Percentiles rank a stretch among this genome's conserved stretches.
Evolutionary conservation across 2,113 vertebrate genomes (phyloP).

Genomic region (Dipodomys stephensi): DNA sequence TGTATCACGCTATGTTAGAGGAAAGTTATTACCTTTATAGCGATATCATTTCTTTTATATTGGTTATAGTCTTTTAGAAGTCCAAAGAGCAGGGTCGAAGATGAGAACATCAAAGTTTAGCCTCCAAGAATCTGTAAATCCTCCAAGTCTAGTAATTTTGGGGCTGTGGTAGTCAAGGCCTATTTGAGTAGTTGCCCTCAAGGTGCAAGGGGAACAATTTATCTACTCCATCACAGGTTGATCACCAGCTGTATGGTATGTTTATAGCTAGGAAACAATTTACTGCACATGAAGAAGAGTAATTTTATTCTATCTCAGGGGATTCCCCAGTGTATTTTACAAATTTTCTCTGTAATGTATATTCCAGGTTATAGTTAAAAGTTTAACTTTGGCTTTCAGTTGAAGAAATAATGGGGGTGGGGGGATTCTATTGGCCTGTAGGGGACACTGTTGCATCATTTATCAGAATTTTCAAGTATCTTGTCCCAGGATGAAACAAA

Average conservation of each 20-base stretch:
- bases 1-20: background rate
- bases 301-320: constrained; percentile 75
- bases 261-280: constrained; percentile 61
- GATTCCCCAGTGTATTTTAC: constrained; percentile 67
- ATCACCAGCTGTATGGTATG: constrained; percentile 51
- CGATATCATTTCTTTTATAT: constrained; percentile 31
- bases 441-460: constrained; percentile 89
- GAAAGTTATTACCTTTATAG: background rate
- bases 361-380: constrained; percentile 69
- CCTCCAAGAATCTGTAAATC: constrained; percentile 67
- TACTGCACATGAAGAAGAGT: constrained; percentile 42
- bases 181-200: constrained; percentile 62
- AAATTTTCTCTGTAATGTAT: constrained; percentile 62
- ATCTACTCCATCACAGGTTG: background rate
- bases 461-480: constrained; percentile 77
- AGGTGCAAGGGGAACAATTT: constrained; percentile 44
- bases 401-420: background rate
- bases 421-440: constrained; percentile 84
- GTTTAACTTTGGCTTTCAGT: constrained; percentile 55
- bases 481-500: constrained; percentile 82
- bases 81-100: background rate
- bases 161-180: constrained; percentile 32
- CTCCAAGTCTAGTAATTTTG: constrained; percentile 65
- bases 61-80: constrained; percentile 52
- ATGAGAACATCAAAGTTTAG: constrained; percentile 59